Base-by-base conservation (phyloP, 92 coral and sea anemone species). In the Porites rus region DNA sequence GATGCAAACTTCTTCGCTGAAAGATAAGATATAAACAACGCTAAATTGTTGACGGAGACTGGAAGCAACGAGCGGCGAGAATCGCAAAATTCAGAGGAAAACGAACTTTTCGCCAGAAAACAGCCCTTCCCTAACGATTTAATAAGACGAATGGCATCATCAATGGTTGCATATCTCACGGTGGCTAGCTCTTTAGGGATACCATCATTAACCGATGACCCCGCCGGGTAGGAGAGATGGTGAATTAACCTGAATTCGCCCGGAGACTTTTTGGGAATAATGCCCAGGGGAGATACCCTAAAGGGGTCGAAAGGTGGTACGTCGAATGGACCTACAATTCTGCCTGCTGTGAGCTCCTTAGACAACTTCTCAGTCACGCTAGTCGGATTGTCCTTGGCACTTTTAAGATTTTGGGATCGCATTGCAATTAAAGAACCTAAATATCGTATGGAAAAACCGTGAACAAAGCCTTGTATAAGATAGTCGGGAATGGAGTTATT, bases 221-320 rank as follows among this genome's bases (percentile, higher is more conserved):
- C 90, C 6, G 76, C 65, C 13, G 94, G 94, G 74, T 51, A 88
- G 6, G 94, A 88, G 72, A 92, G 61, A 17, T 92, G 92, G 62
- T 92, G 94, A n/a, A 91, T 87, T 65, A 87, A 19, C 12, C 93
- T 88, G 64, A 91, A 88, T 77, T 91, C 94, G 9, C 92, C 92
- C 0, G 89, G 92, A 6, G 24, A 76, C 72, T 88, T 88, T 51
- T 88, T 88, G 28, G 89, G 92, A 50, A 88, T 87, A 2, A 91
- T 83, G 21, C 94, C 94, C 28, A 92, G n/a, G 70, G 21, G 94
- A 1, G 92, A 89, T 22, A 92, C 75, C 6, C 83, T 28, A 68
- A 89, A 89, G 14, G 54, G 38, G 25, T 20, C 18, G 65, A 85
- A 81, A 13, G 92, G 92, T 16, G 90, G 92, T 6, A 68, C 63